Conservation (phyloP, 2,113 vertebrate genomes). For the Nibea coibor region DNA sequence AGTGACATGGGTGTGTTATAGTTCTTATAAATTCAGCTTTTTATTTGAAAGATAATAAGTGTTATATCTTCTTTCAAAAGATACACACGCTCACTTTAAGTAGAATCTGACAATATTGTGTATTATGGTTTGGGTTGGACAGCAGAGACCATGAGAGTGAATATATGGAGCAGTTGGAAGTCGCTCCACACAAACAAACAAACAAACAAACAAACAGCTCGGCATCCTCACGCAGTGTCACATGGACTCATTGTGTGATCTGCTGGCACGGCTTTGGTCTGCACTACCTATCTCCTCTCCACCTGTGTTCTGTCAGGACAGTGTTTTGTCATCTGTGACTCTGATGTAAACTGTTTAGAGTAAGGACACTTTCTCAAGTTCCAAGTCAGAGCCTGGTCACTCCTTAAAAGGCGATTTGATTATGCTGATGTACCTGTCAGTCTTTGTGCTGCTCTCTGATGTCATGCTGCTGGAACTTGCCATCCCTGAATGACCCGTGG, state of each 20-base stretch:
- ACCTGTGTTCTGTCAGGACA: conserved; percentile 57
- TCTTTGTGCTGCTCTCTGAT: conserved; percentile 48
- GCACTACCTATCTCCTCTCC: conserved; percentile 29
- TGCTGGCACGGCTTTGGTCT: conserved; percentile 6
- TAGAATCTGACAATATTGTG: background rate
- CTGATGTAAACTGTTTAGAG: conserved; percentile 82
- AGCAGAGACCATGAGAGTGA: background rate
- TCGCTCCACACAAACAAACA: background rate
- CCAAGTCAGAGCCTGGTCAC: conserved; percentile 51
- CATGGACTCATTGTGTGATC: background rate
- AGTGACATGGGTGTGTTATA: background rate
- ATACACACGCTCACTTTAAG: background rate
- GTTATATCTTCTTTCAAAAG: background rate
- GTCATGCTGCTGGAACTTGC: conserved; percentile 61
- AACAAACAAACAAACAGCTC: background rate
- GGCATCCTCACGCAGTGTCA: background rate
- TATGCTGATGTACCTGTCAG: conserved; percentile 56
- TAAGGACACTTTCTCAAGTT: conserved; percentile 66
- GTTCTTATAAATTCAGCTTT: background rate
- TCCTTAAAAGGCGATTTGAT: conserved; percentile 83
- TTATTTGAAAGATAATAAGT: background rate
- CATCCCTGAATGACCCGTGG: background rate
- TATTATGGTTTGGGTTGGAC: background rate
- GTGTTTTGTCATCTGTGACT: conserved; percentile 61
- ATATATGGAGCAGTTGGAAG: background rate